These are phyloP conservation scores for Odontomyia ornata DNA, from an alignment of 2,888 invertebrate genomes.

Conservation along the genomic window DNA sequence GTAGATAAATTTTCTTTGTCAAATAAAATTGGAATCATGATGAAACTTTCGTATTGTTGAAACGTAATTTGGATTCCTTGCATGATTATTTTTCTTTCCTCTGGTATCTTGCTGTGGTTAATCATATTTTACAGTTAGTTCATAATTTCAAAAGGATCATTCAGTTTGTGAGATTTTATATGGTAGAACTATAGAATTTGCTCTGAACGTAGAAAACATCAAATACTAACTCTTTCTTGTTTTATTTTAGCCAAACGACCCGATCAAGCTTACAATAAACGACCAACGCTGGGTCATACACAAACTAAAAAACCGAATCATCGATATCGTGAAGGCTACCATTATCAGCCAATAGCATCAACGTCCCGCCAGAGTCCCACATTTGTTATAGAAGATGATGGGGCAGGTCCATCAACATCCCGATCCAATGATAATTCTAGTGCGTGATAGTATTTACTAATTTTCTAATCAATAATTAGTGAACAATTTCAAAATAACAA, in stretches of 20 bases:
- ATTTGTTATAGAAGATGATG: constrained; percentile 63
- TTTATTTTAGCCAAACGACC: constrained; percentile 62
- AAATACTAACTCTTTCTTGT: too few species aligned
- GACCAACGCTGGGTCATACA: constrained; percentile 64
- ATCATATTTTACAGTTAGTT: too few species aligned
- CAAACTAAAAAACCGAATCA: constrained; percentile 64
- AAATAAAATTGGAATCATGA: too few species aligned
- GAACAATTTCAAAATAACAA: constrained; percentile 55
- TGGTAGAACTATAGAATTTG: too few species aligned
- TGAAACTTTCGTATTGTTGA: too few species aligned
- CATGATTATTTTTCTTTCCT: too few species aligned
- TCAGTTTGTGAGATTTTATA: too few species aligned
- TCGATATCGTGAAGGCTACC: constrained; percentile 65
- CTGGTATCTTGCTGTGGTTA: too few species aligned
- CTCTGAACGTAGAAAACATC: too few species aligned
- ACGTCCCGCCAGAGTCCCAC: constrained; percentile 68
- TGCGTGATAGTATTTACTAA: constrained; percentile 64
- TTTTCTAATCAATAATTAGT: constrained; percentile 55
- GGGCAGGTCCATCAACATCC: constrained; percentile 65
- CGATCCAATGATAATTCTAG: constrained; percentile 65
- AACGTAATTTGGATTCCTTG: too few species aligned
- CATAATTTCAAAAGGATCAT: too few species aligned
- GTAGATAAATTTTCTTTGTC: too few species aligned
- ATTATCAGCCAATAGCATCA: constrained; percentile 65
- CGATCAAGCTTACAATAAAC: constrained; percentile 65